Evolutionary conservation across 1,140 invertebrate species (phyloP).

Genomic region (Sminthurinus signatus): DNA sequence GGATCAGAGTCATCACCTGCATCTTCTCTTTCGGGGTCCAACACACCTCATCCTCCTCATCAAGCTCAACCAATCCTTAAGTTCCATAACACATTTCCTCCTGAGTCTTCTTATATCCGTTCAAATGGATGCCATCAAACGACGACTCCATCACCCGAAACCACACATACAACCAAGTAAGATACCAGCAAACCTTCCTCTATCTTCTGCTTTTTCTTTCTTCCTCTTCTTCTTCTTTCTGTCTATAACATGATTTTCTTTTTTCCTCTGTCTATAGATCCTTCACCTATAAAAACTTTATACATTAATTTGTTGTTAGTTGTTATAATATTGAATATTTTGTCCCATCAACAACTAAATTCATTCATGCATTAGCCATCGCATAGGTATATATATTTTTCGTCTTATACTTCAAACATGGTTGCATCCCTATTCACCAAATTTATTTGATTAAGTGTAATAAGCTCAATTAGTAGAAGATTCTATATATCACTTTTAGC

Average conservation of each 20-base stretch:
- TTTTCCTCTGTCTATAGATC: no score
- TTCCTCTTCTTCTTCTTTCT: conserved; percentile 7
- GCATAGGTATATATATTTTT: no score
- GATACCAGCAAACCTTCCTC: neutral
- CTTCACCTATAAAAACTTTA: no score
- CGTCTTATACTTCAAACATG: no score
- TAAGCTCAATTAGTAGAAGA: no score
- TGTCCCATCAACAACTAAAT: no score
- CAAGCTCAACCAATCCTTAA: conserved; percentile 52
- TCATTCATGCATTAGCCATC: no score
- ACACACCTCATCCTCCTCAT: conserved; percentile 22
- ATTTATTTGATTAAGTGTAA: no score
- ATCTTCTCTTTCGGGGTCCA: conserved; percentile 19
- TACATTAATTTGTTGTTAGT: no score
- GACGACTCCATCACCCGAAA: conserved; percentile 31
- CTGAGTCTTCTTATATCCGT: conserved; percentile 51
- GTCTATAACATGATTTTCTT: conserved; percentile 15
- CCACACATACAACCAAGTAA: conserved; percentile 35
- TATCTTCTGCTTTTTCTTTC: neutral
- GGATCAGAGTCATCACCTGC: conserved; percentile 19
- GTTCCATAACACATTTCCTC: conserved; percentile 86
- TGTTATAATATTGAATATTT: no score
- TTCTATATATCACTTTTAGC: no score
- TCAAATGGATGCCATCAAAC: conserved; percentile 22
- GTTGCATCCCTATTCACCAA: no score